Percentiles rank a stretch among this genome's conserved stretches.
These are phyloP conservation scores for Rhagoletis pomonella DNA, from an alignment of 1,140 invertebrate genomes.

Conservation along the genomic window DNA sequence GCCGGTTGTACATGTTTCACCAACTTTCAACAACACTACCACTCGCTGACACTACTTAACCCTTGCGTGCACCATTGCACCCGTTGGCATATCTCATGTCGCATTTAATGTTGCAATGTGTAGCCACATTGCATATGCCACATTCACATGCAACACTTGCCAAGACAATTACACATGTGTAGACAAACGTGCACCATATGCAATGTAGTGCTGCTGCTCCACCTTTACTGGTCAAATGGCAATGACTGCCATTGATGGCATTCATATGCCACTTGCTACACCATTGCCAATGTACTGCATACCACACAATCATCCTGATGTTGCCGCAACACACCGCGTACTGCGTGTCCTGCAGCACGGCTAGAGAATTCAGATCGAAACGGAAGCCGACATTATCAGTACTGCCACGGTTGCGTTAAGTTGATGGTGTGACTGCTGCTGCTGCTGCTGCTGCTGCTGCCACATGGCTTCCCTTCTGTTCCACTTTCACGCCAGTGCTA, in stretches of 20 bases:
- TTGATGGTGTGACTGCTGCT: background rate
- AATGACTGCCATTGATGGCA: conserved; percentile 48
- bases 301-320: background rate
- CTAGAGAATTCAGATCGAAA: background rate
- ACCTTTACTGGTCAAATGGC: conserved; percentile 47
- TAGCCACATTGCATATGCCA: background rate
- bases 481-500: background rate
- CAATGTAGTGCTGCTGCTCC: background rate
- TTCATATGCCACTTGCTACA: conserved; percentile 2
- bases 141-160: background rate
- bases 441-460: background rate
- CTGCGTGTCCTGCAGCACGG: background rate
- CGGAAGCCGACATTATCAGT: conserved; percentile 41
- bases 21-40: background rate
- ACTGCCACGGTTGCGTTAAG: conserved; percentile 18
- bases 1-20: background rate
- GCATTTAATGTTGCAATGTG: conserved; percentile 35
- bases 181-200: background rate
- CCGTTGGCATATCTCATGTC: conserved; percentile 10
- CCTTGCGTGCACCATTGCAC: background rate
- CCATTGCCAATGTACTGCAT: background rate
- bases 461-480: background rate
- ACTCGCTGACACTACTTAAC: conserved; percentile 36
- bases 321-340: background rate
- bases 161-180: background rate